Percentiles rank a stretch among this genome's conserved stretches.
Evolutionary conservation across 2,797 vertebrate genomes (phyloP).

Genomic region (Masticophis lateralis): DNA sequence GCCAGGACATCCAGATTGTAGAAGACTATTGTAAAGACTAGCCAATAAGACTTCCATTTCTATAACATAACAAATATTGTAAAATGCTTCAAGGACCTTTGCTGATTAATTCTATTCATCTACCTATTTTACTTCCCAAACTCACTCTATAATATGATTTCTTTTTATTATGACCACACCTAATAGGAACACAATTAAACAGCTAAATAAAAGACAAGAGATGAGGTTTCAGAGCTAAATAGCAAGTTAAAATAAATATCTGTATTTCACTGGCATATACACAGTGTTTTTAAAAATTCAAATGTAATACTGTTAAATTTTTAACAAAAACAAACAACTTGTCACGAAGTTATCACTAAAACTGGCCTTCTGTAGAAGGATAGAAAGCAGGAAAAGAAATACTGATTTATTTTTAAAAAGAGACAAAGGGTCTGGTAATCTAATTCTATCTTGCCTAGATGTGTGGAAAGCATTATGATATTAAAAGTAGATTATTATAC

Average conservation of each 20-base stretch:
- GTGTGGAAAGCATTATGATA: not conserved
- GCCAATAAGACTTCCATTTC: not conserved
- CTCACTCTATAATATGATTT: not conserved
- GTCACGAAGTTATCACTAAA: not conserved
- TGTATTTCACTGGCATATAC: not conserved
- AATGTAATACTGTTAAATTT: not conserved
- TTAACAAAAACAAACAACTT: not conserved
- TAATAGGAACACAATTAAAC: not conserved
- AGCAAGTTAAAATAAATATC: not conserved
- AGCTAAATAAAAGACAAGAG: not conserved
- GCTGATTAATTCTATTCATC: not conserved
- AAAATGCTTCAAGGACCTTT: not conserved
- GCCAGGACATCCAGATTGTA: not conserved
- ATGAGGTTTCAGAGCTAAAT: not conserved
- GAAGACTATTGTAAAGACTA: not conserved
- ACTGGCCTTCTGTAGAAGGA: not conserved
- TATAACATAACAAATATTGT: not conserved
- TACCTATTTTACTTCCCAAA: not conserved
- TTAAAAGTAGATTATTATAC: not conserved
- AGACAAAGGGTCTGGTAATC: not conserved
- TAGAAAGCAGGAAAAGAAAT: not conserved
- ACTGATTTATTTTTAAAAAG: not conserved
- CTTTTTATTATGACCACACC: not conserved
- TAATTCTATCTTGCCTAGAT: not conserved
- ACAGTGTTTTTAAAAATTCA: not conserved